These are phyloP conservation scores for Polydesmus complanatus DNA, from an alignment of 2,888 invertebrate genomes.

Conservation along the genomic window DNA sequence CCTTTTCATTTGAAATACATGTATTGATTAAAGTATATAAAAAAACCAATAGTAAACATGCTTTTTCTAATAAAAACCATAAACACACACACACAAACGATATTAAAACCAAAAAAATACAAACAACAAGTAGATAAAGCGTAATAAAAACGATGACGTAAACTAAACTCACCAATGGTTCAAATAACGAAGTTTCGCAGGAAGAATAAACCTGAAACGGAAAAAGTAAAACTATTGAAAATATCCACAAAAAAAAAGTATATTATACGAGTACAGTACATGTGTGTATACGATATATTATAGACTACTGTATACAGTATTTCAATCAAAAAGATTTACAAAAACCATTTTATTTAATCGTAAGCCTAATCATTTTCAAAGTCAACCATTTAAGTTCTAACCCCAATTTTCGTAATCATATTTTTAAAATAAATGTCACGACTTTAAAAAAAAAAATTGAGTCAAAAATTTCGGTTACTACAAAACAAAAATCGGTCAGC, in stretches of 20 bases:
- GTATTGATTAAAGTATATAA: no score
- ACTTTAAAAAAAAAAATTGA: no score
- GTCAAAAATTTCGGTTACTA: not conserved
- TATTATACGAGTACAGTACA: no score
- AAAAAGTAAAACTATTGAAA: not conserved
- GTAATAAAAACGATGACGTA: not conserved
- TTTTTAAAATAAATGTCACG: not conserved
- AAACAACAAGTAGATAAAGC: no score
- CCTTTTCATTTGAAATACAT: no score
- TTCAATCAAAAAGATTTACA: not conserved
- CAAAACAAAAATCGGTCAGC: no score
- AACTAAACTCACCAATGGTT: constrained; percentile 1
- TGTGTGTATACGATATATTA: no score
- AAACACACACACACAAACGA: no score
- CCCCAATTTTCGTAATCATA: not conserved
- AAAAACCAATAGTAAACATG: no score
- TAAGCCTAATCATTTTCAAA: not conserved
- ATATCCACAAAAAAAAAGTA: no score
- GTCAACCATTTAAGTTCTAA: not conserved
- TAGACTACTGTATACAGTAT: no score
- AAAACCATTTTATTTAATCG: not conserved
- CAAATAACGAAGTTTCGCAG: not conserved
- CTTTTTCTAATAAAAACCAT: no score
- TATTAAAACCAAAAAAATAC: not conserved
- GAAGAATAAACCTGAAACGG: constrained; percentile 2